Evolutionary conservation across 53 echinoderm and acorn worm genomes (phyloP), one percentile per base, ranked within the genome.

Genomic region (Echinometra lucunter): DNA sequence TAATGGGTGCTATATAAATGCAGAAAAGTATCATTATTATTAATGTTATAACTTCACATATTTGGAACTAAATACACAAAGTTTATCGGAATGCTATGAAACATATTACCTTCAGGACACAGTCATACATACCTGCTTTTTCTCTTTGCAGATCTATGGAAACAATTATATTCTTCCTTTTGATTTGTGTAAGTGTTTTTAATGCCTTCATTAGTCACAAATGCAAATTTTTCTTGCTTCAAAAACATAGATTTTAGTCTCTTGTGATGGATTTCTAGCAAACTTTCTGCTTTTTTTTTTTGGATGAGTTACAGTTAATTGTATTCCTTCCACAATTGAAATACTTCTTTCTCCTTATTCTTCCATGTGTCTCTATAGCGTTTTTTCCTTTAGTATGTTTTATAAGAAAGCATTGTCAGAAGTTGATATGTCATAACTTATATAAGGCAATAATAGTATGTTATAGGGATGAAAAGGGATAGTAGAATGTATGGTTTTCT

Each of bases 291-390:
- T n/a, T n/a, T 13, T 42, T 78, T 37, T 3, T 78, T 1, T 78
- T 1, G n/a, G 49, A 45, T 45, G n/a, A 85, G 49, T 47, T 37
- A 40, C n/a, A 49, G 81, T 88, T 89, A 23, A 21, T 89, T 4
- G 3, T 57, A 34, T 17, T 89, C 58, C 89, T 60, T 89, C 60
- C 60, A 89, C 8, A 58, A 6, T 58, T 60, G 89, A 89, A 57
- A 89, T 89, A 60, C 89, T 58, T 89, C 37, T 58, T 44, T 88
- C 88, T 88, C 57, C 88, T 88, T 28, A 35, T 89, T 58, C 89
- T 89, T 89, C 89, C 89, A 89, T 19, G 49, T 49, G 45, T 83
- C 80, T 83, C 83, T 49, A 85, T 85, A 85, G 3, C n/a, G n/a
- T n/a, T 12, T 85, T 85, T 85, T 8, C 42, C 81, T 6, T 34